A percentile compares a stretch with the other conserved stretches of the same genome.
Conservation (phyloP, 37 sponge, comb jelly and placozoan genomes). For the Sycon ciliatum region DNA sequence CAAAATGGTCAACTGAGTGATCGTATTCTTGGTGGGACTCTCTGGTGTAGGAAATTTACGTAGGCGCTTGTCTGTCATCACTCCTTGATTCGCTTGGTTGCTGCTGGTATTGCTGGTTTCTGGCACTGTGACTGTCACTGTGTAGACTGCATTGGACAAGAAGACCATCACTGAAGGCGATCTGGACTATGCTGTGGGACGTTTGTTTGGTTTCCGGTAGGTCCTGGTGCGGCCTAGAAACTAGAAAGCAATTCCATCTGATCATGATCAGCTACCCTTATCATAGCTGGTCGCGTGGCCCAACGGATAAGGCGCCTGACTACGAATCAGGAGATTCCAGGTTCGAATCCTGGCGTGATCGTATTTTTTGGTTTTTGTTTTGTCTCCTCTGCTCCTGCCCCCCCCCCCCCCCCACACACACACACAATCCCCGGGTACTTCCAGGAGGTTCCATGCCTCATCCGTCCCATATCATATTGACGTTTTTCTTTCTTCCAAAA, state of each 20-base stretch:
- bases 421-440: neutral
- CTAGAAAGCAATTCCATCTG: no score
- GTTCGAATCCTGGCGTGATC: no score
- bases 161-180: conserved; percentile 42
- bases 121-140: neutral
- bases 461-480: neutral
- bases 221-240: no score
- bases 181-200: conserved; percentile 38
- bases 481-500: no score
- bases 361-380: no score
- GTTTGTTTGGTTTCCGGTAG: conserved; percentile 51
- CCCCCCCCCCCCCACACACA: no score
- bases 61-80: no score
- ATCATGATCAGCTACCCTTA: no score
- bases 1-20: no score
- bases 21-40: neutral
- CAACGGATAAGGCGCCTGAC: no score
- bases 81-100: neutral
- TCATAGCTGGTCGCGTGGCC: no score
- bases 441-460: neutral
- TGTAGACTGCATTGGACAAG: conserved; percentile 50
- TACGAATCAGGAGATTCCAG: no score
- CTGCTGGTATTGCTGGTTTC: neutral
- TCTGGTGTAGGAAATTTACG: conserved; percentile 8
- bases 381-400: neutral